Base-by-base conservation (phyloP, 64 coral and sea anemone species). In the Montipora sp. region DNA sequence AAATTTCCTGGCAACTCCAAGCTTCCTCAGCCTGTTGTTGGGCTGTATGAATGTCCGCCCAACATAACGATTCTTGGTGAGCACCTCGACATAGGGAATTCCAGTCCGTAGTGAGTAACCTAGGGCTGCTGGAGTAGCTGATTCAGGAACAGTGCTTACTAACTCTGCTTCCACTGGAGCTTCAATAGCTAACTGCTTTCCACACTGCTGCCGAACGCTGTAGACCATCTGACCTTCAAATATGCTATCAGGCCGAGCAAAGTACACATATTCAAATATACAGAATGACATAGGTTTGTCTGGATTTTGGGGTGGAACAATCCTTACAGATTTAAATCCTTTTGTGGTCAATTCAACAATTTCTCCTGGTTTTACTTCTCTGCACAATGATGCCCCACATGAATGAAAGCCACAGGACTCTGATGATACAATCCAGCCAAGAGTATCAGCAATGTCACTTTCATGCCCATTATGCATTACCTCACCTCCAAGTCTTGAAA, bases 201-300 rank as follows among this genome's bases (percentile, higher is more conserved):
- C 96, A 91, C 94, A 95, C 12, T 80, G 77, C 15, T 96, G 94
- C 1, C 96, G 83, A n/a, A 91, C 96, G 9, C 91, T 71, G 67
- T 98, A 98, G 1, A 98, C 96, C 96, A 95, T 98, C 79, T 98
- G 96, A 10, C 94, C 96, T 74, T 98, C 96, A 85, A 98, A 95
- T n/a, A 98, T 88, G 66, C 94, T 98, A 83, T 98, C 96, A 12
- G 96, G 90, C 67, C 96, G 91, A 22, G 96, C 94, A 95, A 98
- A 98, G 72, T 98, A 98, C 2, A 98, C 94, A 85, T 98, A 98
- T 73, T 98, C 96, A 93, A 98, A 98, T 19, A 98, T 93, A 51
- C 96, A 98, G 91, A 98, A 98, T 50, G 96, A 94, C 7, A 91
- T 88, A 9, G 77, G 77, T 18, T 90, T 81, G 18, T 67, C 81